Evolutionary conservation across 1,140 invertebrate genomes (phyloP).

Genomic region (Yoshiicerus persimilis): DNA sequence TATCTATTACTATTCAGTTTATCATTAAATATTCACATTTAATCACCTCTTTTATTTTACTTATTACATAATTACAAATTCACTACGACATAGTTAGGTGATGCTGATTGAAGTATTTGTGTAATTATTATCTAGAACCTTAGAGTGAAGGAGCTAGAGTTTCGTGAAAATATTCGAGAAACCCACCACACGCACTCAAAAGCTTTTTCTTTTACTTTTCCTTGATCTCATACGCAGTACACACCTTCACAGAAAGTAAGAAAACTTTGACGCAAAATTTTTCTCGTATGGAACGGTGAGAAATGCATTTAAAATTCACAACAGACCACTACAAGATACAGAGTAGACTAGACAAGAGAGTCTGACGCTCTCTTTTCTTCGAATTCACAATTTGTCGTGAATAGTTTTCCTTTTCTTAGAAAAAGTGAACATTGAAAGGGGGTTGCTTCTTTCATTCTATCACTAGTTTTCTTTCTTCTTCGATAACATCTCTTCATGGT

Average conservation of each 20-base stretch:
- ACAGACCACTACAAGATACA: not conserved
- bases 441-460: not conserved
- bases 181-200: too few relatives aligned
- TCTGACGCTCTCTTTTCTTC: not conserved
- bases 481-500: not conserved
- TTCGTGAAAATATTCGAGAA: too few relatives aligned
- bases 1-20: not conserved
- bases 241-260: not conserved
- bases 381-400: not conserved
- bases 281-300: not conserved
- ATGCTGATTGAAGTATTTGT: too few relatives aligned
- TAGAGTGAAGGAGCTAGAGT: too few relatives aligned
- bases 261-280: not conserved
- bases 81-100: too few relatives aligned
- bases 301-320: conserved; percentile 7
- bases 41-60: not conserved
- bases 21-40: not conserved
- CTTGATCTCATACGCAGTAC: too few relatives aligned
- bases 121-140: too few relatives aligned
- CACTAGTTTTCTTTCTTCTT: not conserved
- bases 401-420: not conserved
- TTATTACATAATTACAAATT: not conserved
- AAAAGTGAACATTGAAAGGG: not conserved
- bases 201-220: too few relatives aligned
- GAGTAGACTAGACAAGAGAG: not conserved